Evolutionary conservation across 2,113 vertebrate species (phyloP), one percentile per base, ranked within the genome.

Genomic region (Hypocryptadius cinnamomeus): DNA sequence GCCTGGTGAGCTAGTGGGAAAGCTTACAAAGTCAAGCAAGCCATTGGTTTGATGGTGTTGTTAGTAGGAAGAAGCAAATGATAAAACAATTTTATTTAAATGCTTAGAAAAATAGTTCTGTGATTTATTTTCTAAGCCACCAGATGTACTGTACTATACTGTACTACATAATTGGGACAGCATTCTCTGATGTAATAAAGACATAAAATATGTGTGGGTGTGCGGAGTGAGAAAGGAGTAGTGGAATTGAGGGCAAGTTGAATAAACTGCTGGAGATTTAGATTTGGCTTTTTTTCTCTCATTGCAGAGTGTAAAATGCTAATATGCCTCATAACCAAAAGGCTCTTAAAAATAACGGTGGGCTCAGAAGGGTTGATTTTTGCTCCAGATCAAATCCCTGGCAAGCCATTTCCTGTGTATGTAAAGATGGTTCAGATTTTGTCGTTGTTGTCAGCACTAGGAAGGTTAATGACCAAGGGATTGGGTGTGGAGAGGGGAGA

Each of bases 401-500:
- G 78, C 94, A 93, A 72, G 39, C 60, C 53, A 45, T 89, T 96
- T 28, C 16, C 40, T 88, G 20, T 66, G 12, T 37, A 39, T 80
- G 81, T 78, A 94, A 96, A 95, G 81, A 85, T 81, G 60, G 66
- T 93, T 96, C 72, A 22, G 47, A 86, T 95, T 94, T 96, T 97
- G 94, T 96, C 89, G 3, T 95, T 50, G 22, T 83, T 97, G 94
- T 96, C 92, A 96, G 90, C 9, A 0, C 59, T 74, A 90, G 93
- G 90, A 91, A 96, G 92, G 95, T 96, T 95, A 84, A 92, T 79
- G 95, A 97, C 91, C 96, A 91, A 63, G 91, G 94, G 96, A 96
- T 51, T 96, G 97, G 96, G 96, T 96, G 94, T 96, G 96, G 95
- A 97, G 73, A 94, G 54, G 89, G 92, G 91, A 97, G 95, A 96